Evolutionary conservation across 2,113 vertebrate genomes (phyloP), one percentile per base, ranked within the genome.

Genomic region (Syngnathus scovelli): DNA sequence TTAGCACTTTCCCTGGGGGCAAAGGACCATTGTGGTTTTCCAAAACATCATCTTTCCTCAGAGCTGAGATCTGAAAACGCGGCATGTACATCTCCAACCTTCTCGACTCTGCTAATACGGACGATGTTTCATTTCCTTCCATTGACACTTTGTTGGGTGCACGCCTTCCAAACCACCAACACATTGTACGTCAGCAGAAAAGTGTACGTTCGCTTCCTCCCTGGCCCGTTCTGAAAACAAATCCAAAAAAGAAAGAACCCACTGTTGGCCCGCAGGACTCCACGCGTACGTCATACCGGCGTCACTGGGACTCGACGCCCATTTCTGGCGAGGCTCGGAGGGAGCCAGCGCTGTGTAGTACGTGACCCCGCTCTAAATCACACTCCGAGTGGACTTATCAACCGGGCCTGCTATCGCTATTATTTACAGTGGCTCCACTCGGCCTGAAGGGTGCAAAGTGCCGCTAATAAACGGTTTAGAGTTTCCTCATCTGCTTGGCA

Each of bases 401-500:
- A 63, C 64, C 76, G 43, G 49, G 58, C 51, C 67, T 77, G 76
- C 82, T 85, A 68, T 82, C 81, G 82, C 81, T 85, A 87, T 90
- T 85, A 89, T 91, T 90, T 89, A 90, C 87, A 80, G 78, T 85
- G 89, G 87, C 88, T 89, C 88, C 88, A 74, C 84, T 85, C 67
- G 80, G 86, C 84, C 88, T 83, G 76, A 87, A 88, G 87, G 88
- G 90, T 90, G 90, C 85, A 92, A 91, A 90, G 87, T 90, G 88
- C 85, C 82, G 85, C 85, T 90, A 89, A 91, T 91, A 90, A 91
- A 90, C 43, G 83, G 89, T 90, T 90, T 91, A 48, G 38, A 71
- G 72, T 88, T 89, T 92, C 91, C 90, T 82, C 91, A 91, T 93
- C 93, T 91, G 78, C 80, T 64, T 72, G 73, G 77, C 92, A 94